phyloP scores from a whole-genome alignment of 2,113 vertebrate species.

The Sinocyclocheilus grahami region DNA sequence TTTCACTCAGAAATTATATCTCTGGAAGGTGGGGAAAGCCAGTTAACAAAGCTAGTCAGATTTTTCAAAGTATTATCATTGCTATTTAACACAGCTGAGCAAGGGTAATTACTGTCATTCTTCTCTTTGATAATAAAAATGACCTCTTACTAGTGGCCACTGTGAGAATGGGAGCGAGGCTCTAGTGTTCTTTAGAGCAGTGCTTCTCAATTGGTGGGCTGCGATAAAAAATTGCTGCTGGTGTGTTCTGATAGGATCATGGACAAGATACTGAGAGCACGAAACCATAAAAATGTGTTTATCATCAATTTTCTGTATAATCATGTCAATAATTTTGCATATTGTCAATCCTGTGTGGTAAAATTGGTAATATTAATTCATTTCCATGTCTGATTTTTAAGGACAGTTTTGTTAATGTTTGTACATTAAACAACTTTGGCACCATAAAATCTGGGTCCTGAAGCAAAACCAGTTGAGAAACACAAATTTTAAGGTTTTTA shows the following conservation, averaged over 20 bases:
- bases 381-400: too few relatives aligned
- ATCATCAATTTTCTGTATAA: too few relatives aligned
- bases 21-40: neutral
- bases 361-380: too few relatives aligned
- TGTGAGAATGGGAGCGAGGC: neutral
- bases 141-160: conserved; percentile 23
- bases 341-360: too few relatives aligned
- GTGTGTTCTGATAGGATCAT: neutral
- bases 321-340: too few relatives aligned
- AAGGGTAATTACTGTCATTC: conserved; percentile 43
- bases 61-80: conserved; percentile 32
- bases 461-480: too few relatives aligned
- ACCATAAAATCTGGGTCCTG: too few relatives aligned
- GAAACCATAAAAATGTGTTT: too few relatives aligned
- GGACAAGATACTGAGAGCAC: too few relatives aligned
- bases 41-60: conserved; percentile 9
- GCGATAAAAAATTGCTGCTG: neutral
- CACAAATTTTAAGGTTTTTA: neutral
- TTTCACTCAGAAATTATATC: conserved; percentile 11
- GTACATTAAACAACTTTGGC: too few relatives aligned
- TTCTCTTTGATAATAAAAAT: conserved; percentile 44
- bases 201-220: neutral
- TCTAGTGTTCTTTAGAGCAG: conserved; percentile 1
- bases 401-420: too few relatives aligned
- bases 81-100: conserved; percentile 36